Evolutionary conservation across 2,797 vertebrate genomes (phyloP).

Genomic region (Myiothlypis chrysogaster): DNA sequence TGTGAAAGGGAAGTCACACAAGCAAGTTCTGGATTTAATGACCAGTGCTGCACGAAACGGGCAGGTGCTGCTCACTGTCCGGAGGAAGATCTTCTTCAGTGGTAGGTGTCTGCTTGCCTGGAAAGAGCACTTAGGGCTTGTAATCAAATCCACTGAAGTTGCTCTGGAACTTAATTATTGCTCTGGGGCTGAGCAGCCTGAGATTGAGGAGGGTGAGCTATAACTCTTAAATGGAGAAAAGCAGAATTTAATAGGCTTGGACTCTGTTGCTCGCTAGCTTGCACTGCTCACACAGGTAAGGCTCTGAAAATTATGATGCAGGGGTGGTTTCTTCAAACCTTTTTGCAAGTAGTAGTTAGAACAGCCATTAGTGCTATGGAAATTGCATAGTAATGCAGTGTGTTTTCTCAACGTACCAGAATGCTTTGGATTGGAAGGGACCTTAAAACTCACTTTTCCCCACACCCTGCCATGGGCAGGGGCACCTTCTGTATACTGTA

Average conservation of each 20-base stretch:
- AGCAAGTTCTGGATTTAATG: slow-evolving; percentile 97
- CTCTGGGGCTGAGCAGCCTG: background rate
- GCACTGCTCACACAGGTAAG: background rate
- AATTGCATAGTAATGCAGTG: background rate
- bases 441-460: background rate
- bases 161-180: background rate
- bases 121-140: no score
- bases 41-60: slow-evolving; percentile 95
- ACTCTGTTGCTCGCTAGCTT: background rate
- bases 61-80: slow-evolving; percentile 93
- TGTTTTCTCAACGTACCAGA: background rate
- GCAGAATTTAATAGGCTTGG: background rate
- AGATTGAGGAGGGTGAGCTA: background rate
- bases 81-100: slow-evolving; percentile 84
- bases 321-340: background rate
- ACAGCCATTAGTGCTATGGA: background rate
- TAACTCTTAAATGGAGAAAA: background rate
- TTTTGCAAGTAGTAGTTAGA: background rate
- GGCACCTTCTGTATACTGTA: background rate
- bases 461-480: fast-evolving
- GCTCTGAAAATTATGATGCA: background rate
- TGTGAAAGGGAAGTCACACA: slow-evolving; percentile 95
- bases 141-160: background rate
- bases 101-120: slow-evolving; percentile 72
- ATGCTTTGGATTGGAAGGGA: background rate